Evolutionary conservation across 2,113 vertebrate genomes (phyloP).

Genomic region (Arizona elegans): DNA sequence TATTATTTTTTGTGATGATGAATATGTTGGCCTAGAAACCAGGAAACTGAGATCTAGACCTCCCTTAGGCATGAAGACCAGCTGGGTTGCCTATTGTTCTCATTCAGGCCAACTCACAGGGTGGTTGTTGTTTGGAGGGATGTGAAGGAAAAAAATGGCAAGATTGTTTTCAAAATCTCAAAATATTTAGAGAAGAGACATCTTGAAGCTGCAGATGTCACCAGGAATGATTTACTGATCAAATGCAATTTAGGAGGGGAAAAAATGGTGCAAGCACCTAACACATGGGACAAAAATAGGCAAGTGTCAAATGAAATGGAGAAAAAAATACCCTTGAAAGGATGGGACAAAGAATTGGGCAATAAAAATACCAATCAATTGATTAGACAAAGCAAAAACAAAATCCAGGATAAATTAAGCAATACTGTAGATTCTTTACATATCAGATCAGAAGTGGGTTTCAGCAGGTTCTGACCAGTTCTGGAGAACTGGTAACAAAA

Average conservation of each 20-base stretch:
- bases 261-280: not conserved
- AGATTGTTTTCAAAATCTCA: no score
- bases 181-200: not conserved
- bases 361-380: not conserved
- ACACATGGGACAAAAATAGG: not conserved
- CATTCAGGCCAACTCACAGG: not conserved
- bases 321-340: not conserved
- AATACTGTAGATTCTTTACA: not conserved
- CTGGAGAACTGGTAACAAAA: no score
- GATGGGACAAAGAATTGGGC: not conserved
- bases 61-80: not conserved
- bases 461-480: no score
- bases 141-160: not conserved
- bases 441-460: no score
- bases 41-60: not conserved
- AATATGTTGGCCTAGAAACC: not conserved
- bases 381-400: not conserved
- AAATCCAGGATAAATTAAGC: not conserved
- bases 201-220: not conserved
- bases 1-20: not conserved
- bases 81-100: not conserved
- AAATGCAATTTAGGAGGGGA: not conserved
- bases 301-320: not conserved
- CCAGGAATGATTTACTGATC: not conserved
- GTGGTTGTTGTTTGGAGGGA: not conserved